Base-by-base conservation (phyloP, 30 jellyfish, hydroid and myxozoan species). In the Aurelia coerulea region DNA sequence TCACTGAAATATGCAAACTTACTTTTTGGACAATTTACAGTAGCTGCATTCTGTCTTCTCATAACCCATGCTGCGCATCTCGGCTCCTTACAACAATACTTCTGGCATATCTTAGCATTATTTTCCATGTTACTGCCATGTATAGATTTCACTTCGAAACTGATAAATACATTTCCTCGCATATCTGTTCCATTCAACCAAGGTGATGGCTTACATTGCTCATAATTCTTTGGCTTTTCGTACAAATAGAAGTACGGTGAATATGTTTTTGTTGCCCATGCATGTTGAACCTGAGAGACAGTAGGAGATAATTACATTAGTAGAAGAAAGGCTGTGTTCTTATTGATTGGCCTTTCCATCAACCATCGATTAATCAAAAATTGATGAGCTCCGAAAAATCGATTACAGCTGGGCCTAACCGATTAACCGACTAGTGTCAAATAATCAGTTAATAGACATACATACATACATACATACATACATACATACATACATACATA, bases 21-120 rank as follows among this genome's bases (percentile, higher is more conserved):
- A 95, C 99, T 87, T 73, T 78, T 85, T 10, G 99, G 99, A 54
- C 99, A 95, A 59, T 95, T 95, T 3, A 97, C 74, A 5, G 99
- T 95, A 2, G 96, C 99, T 34, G 89, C 96, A 10, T 33, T 73
- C 74, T 95, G 99, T 72, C 51, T 67, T 65, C 99, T 79, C 91
- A 95, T 66, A 68, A 95, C 99, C 99, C 99, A 95, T 4, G 99
- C 99, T 0, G 97, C 94, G 68, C 99, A 95, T 10, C 99, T 84
- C 0, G 99, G 97, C 74, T 95, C 99, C 70, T 90, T 95, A 88
- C 99, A 95, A 62, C 99, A 95, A 80, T 95, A 95, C 58, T 95
- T 95, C 79, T 95, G 98, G 66, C 99, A 95, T 62, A 95, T 95
- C 77, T 95, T 95, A 2, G 99, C 99, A 80, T 95, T 95, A 92